phyloP scores from a whole-genome alignment of 2,113 vertebrate species.

The Pseudopipra pipra region DNA sequence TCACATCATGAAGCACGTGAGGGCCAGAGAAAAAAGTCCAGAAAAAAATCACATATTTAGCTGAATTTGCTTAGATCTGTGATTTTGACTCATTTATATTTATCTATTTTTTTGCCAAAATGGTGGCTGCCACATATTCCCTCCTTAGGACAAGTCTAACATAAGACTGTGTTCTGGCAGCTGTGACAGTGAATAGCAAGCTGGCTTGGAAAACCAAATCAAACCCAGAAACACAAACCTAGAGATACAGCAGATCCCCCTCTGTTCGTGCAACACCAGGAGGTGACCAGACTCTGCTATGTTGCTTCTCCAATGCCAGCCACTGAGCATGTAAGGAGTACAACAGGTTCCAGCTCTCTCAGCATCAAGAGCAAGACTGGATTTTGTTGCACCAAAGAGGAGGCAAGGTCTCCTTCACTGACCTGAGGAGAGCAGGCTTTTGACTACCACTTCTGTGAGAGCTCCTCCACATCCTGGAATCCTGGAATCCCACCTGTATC shows the following conservation, averaged over 20 bases:
- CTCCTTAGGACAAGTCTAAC: neutral
- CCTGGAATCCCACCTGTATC: neutral
- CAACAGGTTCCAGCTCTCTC: neutral
- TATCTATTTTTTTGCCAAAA: neutral
- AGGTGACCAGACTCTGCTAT: neutral
- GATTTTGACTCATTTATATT: neutral
- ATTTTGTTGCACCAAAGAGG: neutral
- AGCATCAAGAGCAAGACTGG: neutral
- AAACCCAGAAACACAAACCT: neutral
- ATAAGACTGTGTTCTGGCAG: neutral
- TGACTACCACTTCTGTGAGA: rapidly evolving
- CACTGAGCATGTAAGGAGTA: rapidly evolving
- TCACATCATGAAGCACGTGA: rapidly evolving
- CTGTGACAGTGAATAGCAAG: neutral
- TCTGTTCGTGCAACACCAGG: neutral
- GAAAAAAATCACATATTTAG: neutral
- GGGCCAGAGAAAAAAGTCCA: neutral
- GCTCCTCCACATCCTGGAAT: neutral
- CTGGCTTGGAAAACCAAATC: neutral
- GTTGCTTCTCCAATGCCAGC: neutral
- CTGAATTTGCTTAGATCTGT: neutral
- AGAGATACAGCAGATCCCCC: neutral
- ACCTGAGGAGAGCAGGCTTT: neutral
- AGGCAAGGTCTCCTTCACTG: neutral
- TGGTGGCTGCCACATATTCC: neutral